Evolutionary conservation across 2,888 invertebrate genomes (phyloP), one percentile per base, ranked within the genome.

Genomic region (Omphaloscelis lunosa): DNA sequence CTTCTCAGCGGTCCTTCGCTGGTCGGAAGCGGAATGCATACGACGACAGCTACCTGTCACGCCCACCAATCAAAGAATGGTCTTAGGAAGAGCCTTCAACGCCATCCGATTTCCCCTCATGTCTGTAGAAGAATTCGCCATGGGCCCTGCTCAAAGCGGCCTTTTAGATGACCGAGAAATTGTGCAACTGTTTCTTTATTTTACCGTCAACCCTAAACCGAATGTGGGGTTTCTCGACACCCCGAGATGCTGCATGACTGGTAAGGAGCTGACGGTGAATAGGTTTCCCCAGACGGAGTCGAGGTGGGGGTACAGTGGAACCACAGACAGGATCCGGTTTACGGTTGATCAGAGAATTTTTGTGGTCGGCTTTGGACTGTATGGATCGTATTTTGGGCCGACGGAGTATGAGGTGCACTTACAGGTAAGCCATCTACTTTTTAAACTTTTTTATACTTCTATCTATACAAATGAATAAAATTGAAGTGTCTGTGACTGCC

Each of bases 121-220:
- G 98, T 98, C 98, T 0, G 98, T 98, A 0, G 98, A 98, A 92
- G 98, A 99, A 93, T 99, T 99, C 93, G 98, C 98, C 0, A 97
- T 97, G 93, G 98, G 98, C 0, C 98, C 98, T 0, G 98, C 98
- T 0, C 98, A 98, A 89, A 98, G 98, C 86, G 98, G 98, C 0
- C 95, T 99, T 48, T 95, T 98, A 1, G 97, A 98, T 68, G 98
- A 98, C 90, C 94, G 98, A 83, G 98, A 98, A 93, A 97, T 98
- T 53, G 98, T 98, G 6, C 97, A 97, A 83, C 93, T 98, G 67
- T 98, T 98, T 90, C 96, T 98, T 58, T 98, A 98, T 89, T 97
- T 98, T 86, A 98, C 97, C 2, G 97, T 98, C 0, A 98, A 98
- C 91, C 98, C 98, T 0, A 98, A 98, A 90, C 98, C 98, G 0